A percentile compares a stretch with the other conserved stretches of the same genome.
Conservation (phyloP, 2,113 vertebrate genomes). For the Catharus minimus region DNA sequence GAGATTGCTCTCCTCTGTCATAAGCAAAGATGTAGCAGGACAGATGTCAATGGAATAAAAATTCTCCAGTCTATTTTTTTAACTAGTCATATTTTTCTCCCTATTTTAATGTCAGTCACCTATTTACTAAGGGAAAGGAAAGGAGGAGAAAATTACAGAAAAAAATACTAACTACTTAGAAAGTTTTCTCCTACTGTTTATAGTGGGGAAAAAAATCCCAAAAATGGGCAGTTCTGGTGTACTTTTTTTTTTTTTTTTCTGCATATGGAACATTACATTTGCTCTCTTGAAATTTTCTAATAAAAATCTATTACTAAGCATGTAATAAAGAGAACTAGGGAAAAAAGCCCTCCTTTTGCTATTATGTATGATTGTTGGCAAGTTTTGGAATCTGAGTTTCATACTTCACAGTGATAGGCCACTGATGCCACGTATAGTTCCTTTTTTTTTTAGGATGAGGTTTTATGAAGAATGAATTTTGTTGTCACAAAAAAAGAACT, state of each 20-base stretch:
- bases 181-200: not conserved
- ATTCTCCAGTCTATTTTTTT: not conserved
- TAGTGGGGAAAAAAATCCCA: not conserved
- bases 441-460: not conserved
- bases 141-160: not conserved
- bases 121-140: not conserved
- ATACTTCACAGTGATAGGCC: not conserved
- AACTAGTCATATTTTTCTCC: not conserved
- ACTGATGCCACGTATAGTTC: not conserved
- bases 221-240: not conserved
- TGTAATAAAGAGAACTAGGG: not conserved
- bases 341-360: not conserved
- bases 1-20: not conserved
- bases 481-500: not conserved
- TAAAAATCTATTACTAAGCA: constrained; percentile 5
- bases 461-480: not conserved
- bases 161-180: not conserved
- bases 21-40: not conserved
- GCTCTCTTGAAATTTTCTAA: not conserved
- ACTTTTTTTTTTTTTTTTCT: not conserved
- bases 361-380: not conserved
- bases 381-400: not conserved
- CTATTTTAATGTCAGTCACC: not conserved
- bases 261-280: not conserved
- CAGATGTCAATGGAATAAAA: not conserved